A percentile compares a stretch with the other conserved stretches of the same genome.
These are phyloP conservation scores for Drosophila mimetica DNA, from an alignment of 2,888 invertebrate species.

Conservation along the genomic window DNA sequence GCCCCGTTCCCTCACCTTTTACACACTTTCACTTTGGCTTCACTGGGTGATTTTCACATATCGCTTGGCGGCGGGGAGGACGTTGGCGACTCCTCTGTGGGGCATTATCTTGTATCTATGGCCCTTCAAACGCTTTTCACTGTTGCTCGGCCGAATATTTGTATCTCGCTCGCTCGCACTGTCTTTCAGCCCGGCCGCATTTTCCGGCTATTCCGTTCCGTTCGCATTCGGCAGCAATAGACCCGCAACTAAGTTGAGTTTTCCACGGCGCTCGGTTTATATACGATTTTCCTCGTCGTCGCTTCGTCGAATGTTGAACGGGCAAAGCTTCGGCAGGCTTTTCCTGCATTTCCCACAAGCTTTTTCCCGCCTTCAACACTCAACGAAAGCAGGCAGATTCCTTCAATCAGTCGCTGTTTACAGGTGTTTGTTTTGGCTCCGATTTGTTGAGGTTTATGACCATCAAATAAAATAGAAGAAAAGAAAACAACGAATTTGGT, in stretches of 20 bases:
- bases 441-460: slow-evolving; percentile 32
- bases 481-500: not conserved
- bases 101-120: slow-evolving; percentile 52
- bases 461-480: slow-evolving; percentile 10
- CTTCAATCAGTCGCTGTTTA: slow-evolving; percentile 59
- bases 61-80: slow-evolving; percentile 4
- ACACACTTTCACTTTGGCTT: slow-evolving; percentile 25
- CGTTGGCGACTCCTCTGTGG: slow-evolving; percentile 31
- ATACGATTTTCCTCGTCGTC: slow-evolving; percentile 62
- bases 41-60: slow-evolving; percentile 27
- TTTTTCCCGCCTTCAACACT: slow-evolving; percentile 28
- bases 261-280: slow-evolving; percentile 60
- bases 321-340: slow-evolving; percentile 48
- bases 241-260: slow-evolving; percentile 75
- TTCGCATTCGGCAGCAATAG: slow-evolving; percentile 54
- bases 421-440: slow-evolving; percentile 73
- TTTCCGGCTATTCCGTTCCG: slow-evolving; percentile 24
- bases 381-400: slow-evolving; percentile 26
- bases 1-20: slow-evolving; percentile 25
- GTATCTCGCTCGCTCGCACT: slow-evolving; percentile 34
- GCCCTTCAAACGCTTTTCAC: slow-evolving; percentile 36
- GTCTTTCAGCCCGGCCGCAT: slow-evolving; percentile 33
- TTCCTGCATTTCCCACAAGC: slow-evolving; percentile 40
- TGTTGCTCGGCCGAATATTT: slow-evolving; percentile 35
- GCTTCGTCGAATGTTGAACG: slow-evolving; percentile 67